phyloP scores from a whole-genome alignment of 2,113 vertebrate genomes.

The Danio rerio region GRCz12tu NC_133179.1:13322001-13322500 shows the following conservation, averaged over 20 bases:
- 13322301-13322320: neutral
- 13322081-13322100: no score
- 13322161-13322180: no score
- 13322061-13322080: no score
- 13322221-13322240: neutral
- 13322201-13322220: neutral
- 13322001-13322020: no score
- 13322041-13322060: no score
- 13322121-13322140: no score
- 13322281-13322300: no score
- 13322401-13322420: conserved; percentile 42
- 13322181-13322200: neutral
- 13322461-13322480: conserved; percentile 51
- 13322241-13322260: neutral
- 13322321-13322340: conserved; percentile 39
- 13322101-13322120: no score
- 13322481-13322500: conserved; percentile 50
- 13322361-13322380: conserved; percentile 40
- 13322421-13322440: conserved; percentile 52
- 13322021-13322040: no score
- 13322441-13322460: conserved; percentile 39
- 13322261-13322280: neutral
- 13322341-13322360: conserved; percentile 41
- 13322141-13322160: no score
- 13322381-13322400: conserved; percentile 44